A percentile compares a stretch with the other conserved stretches of the same genome.
Conservation (phyloP, 2,113 vertebrate species). For the Centropus unirufus region DNA sequence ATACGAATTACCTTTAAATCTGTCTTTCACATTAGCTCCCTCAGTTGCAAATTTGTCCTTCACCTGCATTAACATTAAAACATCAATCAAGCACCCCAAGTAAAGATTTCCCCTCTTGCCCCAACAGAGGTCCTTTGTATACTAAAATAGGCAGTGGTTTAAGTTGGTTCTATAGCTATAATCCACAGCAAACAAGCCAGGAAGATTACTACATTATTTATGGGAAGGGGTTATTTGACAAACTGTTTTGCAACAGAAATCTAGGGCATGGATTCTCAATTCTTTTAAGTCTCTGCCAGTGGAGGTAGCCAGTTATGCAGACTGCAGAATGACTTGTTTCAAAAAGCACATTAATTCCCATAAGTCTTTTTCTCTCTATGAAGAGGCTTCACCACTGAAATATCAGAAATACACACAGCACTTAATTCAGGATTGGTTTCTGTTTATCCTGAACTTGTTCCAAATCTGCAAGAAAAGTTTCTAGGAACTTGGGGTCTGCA, state of each 20-base stretch:
- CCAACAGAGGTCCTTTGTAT: not conserved
- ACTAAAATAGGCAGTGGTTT: slow-evolving; percentile 33
- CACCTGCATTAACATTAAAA: slow-evolving; percentile 49
- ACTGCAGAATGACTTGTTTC: not conserved
- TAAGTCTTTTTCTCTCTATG: not conserved
- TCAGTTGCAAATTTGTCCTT: slow-evolving; percentile 4
- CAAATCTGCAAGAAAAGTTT: not conserved
- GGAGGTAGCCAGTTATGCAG: slow-evolving; percentile 1
- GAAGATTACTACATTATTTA: slow-evolving; percentile 66
- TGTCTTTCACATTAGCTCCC: slow-evolving; percentile 19
- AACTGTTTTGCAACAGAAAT: slow-evolving; percentile 57
- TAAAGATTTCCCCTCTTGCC: not conserved
- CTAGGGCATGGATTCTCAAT: slow-evolving; percentile 32
- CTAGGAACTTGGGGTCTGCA: not conserved
- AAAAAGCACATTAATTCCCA: not conserved
- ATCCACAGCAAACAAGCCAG: slow-evolving; percentile 32
- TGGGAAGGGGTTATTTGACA: slow-evolving; percentile 58
- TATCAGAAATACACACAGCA: not conserved
- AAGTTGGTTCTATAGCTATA: slow-evolving; percentile 45
- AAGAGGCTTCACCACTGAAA: not conserved
- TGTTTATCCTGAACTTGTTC: not conserved
- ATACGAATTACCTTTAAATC: slow-evolving; percentile 49
- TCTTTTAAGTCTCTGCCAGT: not conserved
- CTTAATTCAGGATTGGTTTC: not conserved
- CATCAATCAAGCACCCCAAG: slow-evolving; percentile 9